Conservation (phyloP, 2,113 vertebrate genomes). For the Oncorhynchus mykiss region DNA sequence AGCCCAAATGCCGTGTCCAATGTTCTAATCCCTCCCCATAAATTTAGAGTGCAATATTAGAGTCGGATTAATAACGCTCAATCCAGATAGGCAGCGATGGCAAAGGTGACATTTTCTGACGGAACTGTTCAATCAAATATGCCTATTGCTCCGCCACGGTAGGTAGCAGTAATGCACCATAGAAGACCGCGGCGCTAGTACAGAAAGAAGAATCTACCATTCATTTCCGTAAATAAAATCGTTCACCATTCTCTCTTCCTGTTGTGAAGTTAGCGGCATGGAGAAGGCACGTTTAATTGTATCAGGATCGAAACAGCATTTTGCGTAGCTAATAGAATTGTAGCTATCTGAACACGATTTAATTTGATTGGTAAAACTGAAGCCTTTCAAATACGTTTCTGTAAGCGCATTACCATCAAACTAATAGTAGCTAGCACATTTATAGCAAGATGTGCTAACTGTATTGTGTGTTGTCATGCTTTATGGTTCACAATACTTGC, state of each 20-base stretch:
- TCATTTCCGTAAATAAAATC: conserved; percentile 3
- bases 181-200: not conserved
- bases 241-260: not conserved
- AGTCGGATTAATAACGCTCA: too few species aligned
- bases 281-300: not conserved
- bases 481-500: too few species aligned
- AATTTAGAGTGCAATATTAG: too few species aligned
- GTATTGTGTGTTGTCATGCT: not conserved
- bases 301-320: not conserved
- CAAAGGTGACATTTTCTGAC: too few species aligned
- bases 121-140: too few species aligned
- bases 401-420: not conserved
- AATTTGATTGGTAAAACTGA: not conserved
- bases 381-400: not conserved
- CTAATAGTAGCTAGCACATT: not conserved
- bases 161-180: not conserved
- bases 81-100: too few species aligned
- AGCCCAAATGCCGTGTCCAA: too few species aligned
- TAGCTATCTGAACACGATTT: not conserved
- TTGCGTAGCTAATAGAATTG: not conserved
- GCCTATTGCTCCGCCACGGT: not conserved
- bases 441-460: not conserved
- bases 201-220: not conserved
- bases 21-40: too few species aligned
- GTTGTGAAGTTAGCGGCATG: conserved; percentile 4